Conservation (phyloP, 2,888 invertebrate species). For the Drosophila anomelani region DNA sequence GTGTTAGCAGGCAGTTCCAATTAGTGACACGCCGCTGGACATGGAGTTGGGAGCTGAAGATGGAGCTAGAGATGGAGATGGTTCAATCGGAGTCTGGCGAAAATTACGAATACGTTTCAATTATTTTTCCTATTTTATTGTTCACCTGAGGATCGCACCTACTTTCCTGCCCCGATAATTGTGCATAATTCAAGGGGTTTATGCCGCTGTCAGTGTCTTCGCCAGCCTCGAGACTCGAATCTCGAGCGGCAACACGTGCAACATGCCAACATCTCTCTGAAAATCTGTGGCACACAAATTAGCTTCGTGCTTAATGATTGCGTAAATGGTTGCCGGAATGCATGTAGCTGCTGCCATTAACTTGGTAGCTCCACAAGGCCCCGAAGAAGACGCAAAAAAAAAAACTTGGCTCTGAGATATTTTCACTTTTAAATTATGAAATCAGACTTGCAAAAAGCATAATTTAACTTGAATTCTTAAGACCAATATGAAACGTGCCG, state of each 20-base stretch:
- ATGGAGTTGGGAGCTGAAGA: conserved; percentile 1
- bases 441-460: background rate
- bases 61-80: conserved; percentile 29
- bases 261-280: conserved; percentile 61
- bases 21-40: conserved; percentile 49
- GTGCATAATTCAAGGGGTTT: conserved; percentile 78
- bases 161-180: conserved; percentile 75
- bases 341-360: conserved; percentile 69
- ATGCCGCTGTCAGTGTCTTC: conserved; percentile 58
- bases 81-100: conserved; percentile 60
- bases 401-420: background rate
- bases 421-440: conserved; percentile 20
- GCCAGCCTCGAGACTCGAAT: conserved; percentile 9
- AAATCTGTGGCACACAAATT: conserved; percentile 66
- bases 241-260: conserved; percentile 64
- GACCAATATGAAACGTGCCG: background rate
- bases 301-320: conserved; percentile 77
- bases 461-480: background rate
- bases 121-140: conserved; percentile 74
- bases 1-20: conserved; percentile 43
- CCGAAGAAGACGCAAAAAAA: conserved; percentile 1
- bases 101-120: conserved; percentile 78
- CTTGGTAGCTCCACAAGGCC: conserved; percentile 36
- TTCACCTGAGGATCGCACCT: conserved; percentile 66
- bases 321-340: conserved; percentile 78